Conservation (phyloP, 2,113 vertebrate genomes). For the Hydropotes inermis region DNA sequence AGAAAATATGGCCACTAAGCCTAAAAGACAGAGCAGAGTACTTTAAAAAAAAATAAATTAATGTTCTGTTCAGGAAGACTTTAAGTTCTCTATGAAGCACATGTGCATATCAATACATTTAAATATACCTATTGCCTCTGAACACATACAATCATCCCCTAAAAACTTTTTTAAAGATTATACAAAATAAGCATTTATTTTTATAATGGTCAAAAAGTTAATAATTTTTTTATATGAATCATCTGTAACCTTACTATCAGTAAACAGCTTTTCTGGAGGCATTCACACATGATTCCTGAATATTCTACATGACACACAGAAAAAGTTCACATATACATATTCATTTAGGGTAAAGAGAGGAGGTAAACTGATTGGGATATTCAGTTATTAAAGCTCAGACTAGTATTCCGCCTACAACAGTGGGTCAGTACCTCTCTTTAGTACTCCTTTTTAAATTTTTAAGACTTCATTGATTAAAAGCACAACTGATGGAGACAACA, state of each 20-base stretch:
- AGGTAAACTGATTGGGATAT: not conserved
- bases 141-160: not conserved
- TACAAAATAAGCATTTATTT: not conserved
- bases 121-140: not conserved
- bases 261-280: not conserved
- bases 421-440: not conserved
- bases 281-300: not conserved
- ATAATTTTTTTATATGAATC: not conserved
- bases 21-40: not conserved
- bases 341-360: not conserved
- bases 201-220: not conserved
- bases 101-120: not conserved
- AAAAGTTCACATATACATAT: not conserved
- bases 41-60: slow-evolving; percentile 13
- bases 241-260: not conserved
- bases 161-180: not conserved
- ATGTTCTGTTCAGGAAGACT: not conserved
- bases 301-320: not conserved
- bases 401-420: not conserved
- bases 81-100: not conserved
- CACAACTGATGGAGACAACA: not conserved
- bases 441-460: not conserved
- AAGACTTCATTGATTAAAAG: not conserved
- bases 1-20: not conserved
- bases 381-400: not conserved